Conservation (phyloP, 2,113 vertebrate species). For the Salvator merianae region DNA sequence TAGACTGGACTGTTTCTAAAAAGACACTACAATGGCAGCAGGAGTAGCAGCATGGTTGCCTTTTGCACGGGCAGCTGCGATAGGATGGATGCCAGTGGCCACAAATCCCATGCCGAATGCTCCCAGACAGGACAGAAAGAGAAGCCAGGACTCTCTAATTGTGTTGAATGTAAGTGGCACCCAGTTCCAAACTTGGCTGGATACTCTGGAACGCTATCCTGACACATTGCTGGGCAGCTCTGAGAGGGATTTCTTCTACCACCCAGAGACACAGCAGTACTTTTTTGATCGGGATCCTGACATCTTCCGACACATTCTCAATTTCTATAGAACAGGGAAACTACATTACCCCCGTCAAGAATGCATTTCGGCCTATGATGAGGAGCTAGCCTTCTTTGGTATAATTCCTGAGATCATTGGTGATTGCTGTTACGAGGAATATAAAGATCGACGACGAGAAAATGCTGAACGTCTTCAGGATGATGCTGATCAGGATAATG, state of each 20-base stretch:
- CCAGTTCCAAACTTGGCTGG: constrained; percentile 94
- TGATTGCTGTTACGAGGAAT: constrained; percentile 98
- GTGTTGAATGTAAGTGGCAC: constrained; percentile 94
- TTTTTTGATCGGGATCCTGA: constrained; percentile 98
- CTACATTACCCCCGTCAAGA: constrained; percentile 96
- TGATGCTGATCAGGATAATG: constrained; percentile 84
- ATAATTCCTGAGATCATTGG: constrained; percentile 96
- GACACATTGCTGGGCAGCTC: constrained; percentile 96
- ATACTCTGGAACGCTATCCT: constrained; percentile 93
- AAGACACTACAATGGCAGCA: constrained; percentile 84
- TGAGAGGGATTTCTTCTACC: constrained; percentile 95
- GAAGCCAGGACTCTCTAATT: constrained; percentile 84
- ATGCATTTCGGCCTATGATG: constrained; percentile 95
- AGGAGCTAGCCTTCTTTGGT: constrained; percentile 95
- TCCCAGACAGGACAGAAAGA: constrained; percentile 80
- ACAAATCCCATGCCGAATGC: constrained; percentile 89
- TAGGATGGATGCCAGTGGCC: constrained; percentile 98
- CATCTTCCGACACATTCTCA: constrained; percentile 95
- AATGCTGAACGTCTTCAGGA: constrained; percentile 93
- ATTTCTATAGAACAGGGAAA: constrained; percentile 95
- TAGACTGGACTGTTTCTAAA: constrained; percentile 46
- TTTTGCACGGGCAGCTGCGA: constrained; percentile 93
- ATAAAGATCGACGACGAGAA: constrained; percentile 93
- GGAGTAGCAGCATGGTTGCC: constrained; percentile 96
- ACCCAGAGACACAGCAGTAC: constrained; percentile 90